These are phyloP conservation scores for Plebejus argus DNA, from an alignment of 2,888 invertebrate species.

Conservation along the genomic window DNA sequence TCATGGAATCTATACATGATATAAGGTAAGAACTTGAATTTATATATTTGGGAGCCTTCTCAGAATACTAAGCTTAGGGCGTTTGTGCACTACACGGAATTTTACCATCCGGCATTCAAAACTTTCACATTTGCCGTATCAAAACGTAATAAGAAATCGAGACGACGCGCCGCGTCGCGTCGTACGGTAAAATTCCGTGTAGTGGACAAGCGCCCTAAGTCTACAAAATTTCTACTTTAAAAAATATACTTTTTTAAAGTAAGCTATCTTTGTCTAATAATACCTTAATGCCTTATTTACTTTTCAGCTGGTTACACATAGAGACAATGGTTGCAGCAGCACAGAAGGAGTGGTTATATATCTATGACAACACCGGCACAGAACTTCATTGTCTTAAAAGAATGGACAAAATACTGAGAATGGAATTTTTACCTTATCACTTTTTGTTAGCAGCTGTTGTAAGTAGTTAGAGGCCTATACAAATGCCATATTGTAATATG, in stretches of 20 bases:
- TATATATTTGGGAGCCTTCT: no score
- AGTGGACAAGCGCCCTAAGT: no score
- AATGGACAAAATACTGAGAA: constrained; percentile 87
- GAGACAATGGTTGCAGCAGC: constrained; percentile 99
- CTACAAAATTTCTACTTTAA: no score
- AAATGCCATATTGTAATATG: no score
- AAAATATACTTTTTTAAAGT: no score
- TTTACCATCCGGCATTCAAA: no score
- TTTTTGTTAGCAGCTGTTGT: constrained; percentile 94
- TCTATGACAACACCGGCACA: constrained; percentile 98
- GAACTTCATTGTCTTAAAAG: constrained; percentile 97
- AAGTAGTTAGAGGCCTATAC: constrained; percentile 55
- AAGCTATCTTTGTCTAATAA: not conserved
- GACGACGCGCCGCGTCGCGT: no score
- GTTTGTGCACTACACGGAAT: no score
- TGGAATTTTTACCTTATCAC: constrained; percentile 98
- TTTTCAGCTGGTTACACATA: constrained; percentile 90
- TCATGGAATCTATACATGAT: constrained; percentile 97
- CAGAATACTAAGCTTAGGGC: no score
- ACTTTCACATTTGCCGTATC: no score
- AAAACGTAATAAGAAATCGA: no score
- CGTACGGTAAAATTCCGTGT: no score
- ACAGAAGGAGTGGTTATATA: constrained; percentile 97
- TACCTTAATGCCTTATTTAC: not conserved
- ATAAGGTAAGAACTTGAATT: constrained; percentile 80